phyloP scores from a whole-genome alignment of 2,888 invertebrate genomes.

The Xylota segnis region DNA sequence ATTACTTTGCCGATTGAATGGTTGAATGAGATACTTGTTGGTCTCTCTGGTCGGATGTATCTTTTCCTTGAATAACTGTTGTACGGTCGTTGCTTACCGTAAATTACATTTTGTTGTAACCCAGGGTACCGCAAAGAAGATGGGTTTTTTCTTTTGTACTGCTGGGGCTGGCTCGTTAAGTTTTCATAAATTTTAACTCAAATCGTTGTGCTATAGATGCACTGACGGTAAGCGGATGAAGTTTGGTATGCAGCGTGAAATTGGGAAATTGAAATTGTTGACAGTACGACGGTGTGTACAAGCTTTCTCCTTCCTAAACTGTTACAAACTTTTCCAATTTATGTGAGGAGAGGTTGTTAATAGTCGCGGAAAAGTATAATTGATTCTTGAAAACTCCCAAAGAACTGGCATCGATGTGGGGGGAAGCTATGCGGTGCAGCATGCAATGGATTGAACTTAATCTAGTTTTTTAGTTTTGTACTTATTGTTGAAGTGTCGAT shows the following conservation, averaged over 20 bases:
- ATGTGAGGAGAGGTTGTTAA: neutral
- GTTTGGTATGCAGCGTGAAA: slow-evolving; percentile 4
- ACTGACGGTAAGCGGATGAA: neutral
- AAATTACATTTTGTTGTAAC: slow-evolving; percentile 5
- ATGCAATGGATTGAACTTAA: neutral
- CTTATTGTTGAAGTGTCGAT: neutral
- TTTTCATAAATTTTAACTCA: neutral
- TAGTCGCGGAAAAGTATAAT: neutral
- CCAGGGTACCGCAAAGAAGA: slow-evolving; percentile 5
- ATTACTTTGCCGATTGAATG: slow-evolving; percentile 9
- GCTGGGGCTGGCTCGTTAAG: neutral
- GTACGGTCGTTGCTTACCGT: neutral
- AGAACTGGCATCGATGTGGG: neutral
- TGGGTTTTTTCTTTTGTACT: neutral
- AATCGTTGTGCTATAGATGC: neutral
- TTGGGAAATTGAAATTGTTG: slow-evolving; percentile 6
- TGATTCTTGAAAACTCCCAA: neutral
- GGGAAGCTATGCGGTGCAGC: neutral
- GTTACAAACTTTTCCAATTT: slow-evolving; percentile 22
- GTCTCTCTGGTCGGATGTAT: slow-evolving; percentile 9
- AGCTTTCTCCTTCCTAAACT: neutral
- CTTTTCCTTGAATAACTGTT: slow-evolving; percentile 20
- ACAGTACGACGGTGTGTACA: neutral
- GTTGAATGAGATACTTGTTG: slow-evolving; percentile 20
- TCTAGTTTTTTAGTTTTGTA: neutral